Conservation (phyloP, 2,888 invertebrate species). For the Toxonevra muliebris region DNA sequence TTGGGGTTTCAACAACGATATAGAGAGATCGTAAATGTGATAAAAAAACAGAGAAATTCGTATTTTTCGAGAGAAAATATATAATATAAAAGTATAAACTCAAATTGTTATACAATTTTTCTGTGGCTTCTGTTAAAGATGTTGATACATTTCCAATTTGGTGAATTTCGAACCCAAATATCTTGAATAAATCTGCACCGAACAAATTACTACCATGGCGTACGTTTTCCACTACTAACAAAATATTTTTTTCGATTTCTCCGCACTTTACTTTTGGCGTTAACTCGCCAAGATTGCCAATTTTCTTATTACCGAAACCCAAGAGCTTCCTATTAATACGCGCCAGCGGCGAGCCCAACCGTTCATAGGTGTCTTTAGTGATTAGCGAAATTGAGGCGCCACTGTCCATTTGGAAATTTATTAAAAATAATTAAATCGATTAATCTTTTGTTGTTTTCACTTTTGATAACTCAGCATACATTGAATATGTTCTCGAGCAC, state of each 20-base stretch:
- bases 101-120: too few species aligned
- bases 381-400: slow-evolving; percentile 34
- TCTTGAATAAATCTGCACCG: slow-evolving; percentile 32
- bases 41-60: too few species aligned
- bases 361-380: slow-evolving; percentile 28
- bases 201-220: slow-evolving; percentile 34
- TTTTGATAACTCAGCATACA: slow-evolving; percentile 9
- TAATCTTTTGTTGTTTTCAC: slow-evolving; percentile 22
- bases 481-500: too few species aligned
- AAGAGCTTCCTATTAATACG: slow-evolving; percentile 24
- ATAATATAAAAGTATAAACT: too few species aligned
- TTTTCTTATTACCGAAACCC: slow-evolving; percentile 28
- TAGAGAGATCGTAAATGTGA: too few species aligned
- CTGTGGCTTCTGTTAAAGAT: too few species aligned
- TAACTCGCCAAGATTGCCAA: slow-evolving; percentile 30
- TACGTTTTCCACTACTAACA: slow-evolving; percentile 17
- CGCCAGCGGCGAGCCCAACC: slow-evolving; percentile 19
- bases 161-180: slow-evolving; percentile 32
- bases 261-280: slow-evolving; percentile 30
- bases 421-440: slow-evolving; percentile 24
- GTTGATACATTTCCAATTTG: too few species aligned
- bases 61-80: too few species aligned
- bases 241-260: slow-evolving; percentile 10
- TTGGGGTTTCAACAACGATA: too few species aligned
- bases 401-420: slow-evolving; percentile 37